These are phyloP conservation scores for Tryphoninae sp. DNA, from an alignment of 2,888 invertebrate species.

Conservation along the genomic window DNA sequence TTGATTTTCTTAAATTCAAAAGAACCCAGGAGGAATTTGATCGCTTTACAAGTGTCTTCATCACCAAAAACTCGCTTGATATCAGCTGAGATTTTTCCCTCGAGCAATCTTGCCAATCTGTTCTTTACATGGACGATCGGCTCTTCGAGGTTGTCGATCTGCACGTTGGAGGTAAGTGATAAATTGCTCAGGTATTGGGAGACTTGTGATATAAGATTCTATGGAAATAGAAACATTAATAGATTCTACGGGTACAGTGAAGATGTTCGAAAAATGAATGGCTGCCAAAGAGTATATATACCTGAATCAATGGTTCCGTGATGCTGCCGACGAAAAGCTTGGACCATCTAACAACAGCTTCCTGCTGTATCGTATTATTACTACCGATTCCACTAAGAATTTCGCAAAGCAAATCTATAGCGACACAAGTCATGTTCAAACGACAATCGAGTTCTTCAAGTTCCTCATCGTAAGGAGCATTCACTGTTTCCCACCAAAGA, in stretches of 20 bases:
- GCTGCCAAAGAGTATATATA: slow-evolving; percentile 47
- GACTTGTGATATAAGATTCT: slow-evolving; percentile 67
- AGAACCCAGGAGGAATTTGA: slow-evolving; percentile 80
- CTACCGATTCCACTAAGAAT: slow-evolving; percentile 80
- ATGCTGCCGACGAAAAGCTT: slow-evolving; percentile 81
- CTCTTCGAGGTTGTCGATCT: slow-evolving; percentile 67
- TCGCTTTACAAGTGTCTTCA: slow-evolving; percentile 75
- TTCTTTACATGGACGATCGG: slow-evolving; percentile 67
- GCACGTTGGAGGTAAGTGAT: slow-evolving; percentile 60
- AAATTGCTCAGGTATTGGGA: slow-evolving; percentile 63
- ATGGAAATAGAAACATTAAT: slow-evolving; percentile 25
- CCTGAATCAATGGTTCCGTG: slow-evolving; percentile 78
- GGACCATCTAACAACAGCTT: slow-evolving; percentile 82
- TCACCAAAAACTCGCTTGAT: slow-evolving; percentile 79
- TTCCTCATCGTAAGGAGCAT: slow-evolving; percentile 80
- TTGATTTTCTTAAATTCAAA: slow-evolving; percentile 82
- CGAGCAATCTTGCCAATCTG: slow-evolving; percentile 67
- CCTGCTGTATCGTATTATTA: slow-evolving; percentile 81
- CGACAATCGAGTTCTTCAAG: slow-evolving; percentile 82
- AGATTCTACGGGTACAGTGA: neutral
- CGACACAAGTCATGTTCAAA: slow-evolving; percentile 81
- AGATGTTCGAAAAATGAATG: neutral
- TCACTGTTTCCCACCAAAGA: slow-evolving; percentile 76
- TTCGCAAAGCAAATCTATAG: slow-evolving; percentile 82
- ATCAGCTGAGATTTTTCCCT: slow-evolving; percentile 66